Conservation (phyloP, 53 echinoderm and acorn worm genomes). For the Paracentrotus lividus region DNA sequence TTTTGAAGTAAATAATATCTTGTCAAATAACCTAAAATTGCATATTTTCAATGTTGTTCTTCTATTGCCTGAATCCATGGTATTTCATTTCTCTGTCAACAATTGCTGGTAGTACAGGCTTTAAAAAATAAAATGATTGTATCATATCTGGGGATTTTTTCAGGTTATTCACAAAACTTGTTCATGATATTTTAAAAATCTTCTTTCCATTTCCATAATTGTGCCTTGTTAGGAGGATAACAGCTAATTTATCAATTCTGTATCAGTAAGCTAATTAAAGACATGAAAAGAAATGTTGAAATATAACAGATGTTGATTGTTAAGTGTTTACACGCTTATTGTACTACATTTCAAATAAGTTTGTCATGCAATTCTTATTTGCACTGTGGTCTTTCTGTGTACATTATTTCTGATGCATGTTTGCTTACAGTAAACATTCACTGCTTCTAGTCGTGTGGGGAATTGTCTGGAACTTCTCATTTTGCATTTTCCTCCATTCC, state of each 20-base stretch:
- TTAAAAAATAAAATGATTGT: no score
- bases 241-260: no score
- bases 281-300: not conserved
- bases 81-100: no score
- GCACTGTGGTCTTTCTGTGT: not conserved
- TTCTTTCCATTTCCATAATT: no score
- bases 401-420: not conserved
- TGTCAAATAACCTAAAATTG: not conserved
- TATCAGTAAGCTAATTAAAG: no score
- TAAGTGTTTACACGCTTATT: not conserved
- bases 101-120: no score
- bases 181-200: no score
- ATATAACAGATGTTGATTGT: conserved; percentile 17
- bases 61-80: no score
- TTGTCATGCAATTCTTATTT: not conserved
- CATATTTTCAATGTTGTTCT: not conserved
- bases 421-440: conserved; percentile 21
- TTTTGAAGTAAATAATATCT: not conserved
- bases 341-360: conserved; percentile 37
- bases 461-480: not conserved
- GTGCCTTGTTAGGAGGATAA: no score
- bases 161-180: no score
- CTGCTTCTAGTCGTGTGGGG: conserved; percentile 21
- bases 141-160: no score
- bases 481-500: not conserved